phyloP scores from a whole-genome alignment of 2,888 invertebrate genomes.

The Timandra comae region DNA sequence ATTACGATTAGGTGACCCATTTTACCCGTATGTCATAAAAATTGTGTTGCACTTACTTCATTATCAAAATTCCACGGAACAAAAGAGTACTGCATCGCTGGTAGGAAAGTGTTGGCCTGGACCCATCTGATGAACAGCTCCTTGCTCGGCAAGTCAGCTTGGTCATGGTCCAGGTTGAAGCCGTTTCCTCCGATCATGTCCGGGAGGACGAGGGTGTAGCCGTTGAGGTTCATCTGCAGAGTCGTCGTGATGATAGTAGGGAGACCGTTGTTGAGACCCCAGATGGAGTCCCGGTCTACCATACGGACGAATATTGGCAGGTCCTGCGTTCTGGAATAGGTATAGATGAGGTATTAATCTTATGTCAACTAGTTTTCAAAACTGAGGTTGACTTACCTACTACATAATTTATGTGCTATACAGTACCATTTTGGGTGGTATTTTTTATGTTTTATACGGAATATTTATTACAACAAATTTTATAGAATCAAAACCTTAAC shows the following conservation, averaged over 20 bases:
- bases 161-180: constrained; percentile 64
- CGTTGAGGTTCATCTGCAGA: constrained; percentile 79
- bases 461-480: too few species aligned
- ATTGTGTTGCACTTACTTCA: constrained; percentile 60
- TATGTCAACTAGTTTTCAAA: too few species aligned
- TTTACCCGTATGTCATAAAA: too few species aligned
- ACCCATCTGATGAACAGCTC: constrained; percentile 87
- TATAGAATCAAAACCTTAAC: too few species aligned
- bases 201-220: constrained; percentile 84
- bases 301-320: constrained; percentile 84
- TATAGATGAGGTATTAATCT: too few species aligned
- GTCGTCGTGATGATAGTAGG: constrained; percentile 83
- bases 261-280: constrained; percentile 83
- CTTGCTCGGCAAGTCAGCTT: constrained; percentile 69
- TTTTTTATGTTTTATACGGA: too few species aligned
- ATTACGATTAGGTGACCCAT: too few species aligned
- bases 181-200: constrained; percentile 88
- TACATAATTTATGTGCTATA: too few species aligned
- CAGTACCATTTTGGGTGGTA: too few species aligned
- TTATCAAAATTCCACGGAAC: constrained; percentile 87
- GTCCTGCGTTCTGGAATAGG: constrained; percentile 81
- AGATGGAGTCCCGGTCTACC: constrained; percentile 85
- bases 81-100: constrained; percentile 86
- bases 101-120: constrained; percentile 86
- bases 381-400: too few species aligned